These are phyloP conservation scores for Haliaeetus leucogaster DNA, from an alignment of 2,113 vertebrate species.

Conservation along the genomic window DNA sequence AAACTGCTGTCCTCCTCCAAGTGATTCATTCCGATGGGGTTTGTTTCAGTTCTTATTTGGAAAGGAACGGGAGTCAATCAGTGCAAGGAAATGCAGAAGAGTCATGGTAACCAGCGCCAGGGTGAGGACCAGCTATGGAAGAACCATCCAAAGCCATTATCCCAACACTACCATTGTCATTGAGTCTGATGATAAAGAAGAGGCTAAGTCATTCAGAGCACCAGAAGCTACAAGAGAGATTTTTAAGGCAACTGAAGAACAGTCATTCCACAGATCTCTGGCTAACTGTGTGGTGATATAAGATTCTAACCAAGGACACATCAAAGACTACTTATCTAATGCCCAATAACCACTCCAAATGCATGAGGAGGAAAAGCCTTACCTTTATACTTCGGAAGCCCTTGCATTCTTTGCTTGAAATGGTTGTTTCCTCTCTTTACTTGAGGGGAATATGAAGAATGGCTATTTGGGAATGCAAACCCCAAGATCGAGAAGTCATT, in stretches of 20 bases:
- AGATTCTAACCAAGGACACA: background rate
- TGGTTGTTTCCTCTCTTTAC: background rate
- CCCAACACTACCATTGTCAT: background rate
- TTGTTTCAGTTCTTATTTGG: background rate
- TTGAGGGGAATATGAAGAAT: background rate
- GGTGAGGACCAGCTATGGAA: background rate
- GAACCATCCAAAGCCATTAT: background rate
- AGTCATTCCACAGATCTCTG: background rate
- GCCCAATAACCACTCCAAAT: background rate
- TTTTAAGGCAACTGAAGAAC: background rate
- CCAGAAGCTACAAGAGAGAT: background rate
- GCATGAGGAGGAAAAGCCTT: background rate
- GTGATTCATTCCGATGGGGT: background rate
- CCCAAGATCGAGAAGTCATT: background rate
- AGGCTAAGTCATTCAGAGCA: background rate
- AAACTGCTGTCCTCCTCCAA: background rate
- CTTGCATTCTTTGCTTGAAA: background rate
- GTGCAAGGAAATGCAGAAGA: background rate
- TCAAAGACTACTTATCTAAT: background rate
- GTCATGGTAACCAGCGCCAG: background rate
- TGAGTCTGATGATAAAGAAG: background rate
- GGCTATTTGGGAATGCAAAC: background rate
- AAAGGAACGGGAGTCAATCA: background rate
- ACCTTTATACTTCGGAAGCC: background rate
- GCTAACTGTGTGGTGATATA: background rate